phyloP scores from a whole-genome alignment of 2,797 vertebrate species.

The Sebastes taczanowskii region DNA sequence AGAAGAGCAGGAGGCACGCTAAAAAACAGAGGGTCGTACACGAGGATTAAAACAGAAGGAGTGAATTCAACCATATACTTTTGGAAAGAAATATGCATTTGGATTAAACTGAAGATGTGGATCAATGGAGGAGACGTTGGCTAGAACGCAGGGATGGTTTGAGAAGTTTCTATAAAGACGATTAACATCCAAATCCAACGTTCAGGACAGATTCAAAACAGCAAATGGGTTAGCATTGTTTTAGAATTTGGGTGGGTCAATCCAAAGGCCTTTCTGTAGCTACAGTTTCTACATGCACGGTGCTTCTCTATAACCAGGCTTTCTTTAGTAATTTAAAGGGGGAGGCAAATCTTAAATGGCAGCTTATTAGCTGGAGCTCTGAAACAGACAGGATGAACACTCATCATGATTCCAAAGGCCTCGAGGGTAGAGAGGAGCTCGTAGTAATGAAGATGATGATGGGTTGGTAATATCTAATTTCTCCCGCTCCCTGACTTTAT shows the following conservation, averaged over 20 bases:
- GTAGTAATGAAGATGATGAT: conserved; percentile 36
- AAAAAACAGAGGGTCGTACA: too few relatives aligned
- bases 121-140: neutral
- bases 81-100: neutral
- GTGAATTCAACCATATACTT: neutral
- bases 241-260: neutral
- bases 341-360: neutral
- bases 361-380: conserved; percentile 2
- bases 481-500: neutral
- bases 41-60: neutral
- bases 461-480: conserved; percentile 26
- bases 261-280: neutral
- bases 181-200: neutral
- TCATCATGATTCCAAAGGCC: neutral
- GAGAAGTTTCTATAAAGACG: neutral
- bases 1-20: neutral
- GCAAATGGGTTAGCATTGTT: too few relatives aligned
- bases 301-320: neutral
- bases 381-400: neutral
- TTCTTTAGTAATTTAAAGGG: neutral
- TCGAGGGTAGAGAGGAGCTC: neutral
- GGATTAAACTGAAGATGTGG: neutral
- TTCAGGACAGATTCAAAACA: too few relatives aligned
- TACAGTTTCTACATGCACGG: neutral
- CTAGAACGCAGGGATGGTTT: too few relatives aligned